A percentile compares a stretch with the other conserved stretches of the same genome.
phyloP scores from a whole-genome alignment of 2,113 vertebrate species.

The Anser brachyrhynchus region DNA sequence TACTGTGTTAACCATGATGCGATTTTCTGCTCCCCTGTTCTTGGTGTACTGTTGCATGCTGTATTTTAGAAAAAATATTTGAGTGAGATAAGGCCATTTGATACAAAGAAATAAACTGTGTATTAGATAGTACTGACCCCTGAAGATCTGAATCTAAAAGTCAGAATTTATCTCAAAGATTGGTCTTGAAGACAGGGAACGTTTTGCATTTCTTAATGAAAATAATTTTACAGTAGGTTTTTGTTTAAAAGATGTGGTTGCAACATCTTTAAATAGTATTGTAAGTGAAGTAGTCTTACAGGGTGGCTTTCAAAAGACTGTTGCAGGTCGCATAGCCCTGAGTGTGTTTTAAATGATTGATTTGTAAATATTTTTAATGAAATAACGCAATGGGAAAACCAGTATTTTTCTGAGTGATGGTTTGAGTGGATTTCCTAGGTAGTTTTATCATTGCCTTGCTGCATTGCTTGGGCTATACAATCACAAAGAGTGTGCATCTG shows the following conservation, averaged over 20 bases:
- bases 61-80: constrained; percentile 20
- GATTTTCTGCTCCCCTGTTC: neutral
- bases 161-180: constrained; percentile 6
- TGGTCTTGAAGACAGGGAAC: neutral
- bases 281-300: neutral
- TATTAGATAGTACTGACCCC: neutral
- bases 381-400: neutral
- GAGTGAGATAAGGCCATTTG: constrained; percentile 1
- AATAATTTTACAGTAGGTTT: neutral
- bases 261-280: neutral
- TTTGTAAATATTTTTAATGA: neutral
- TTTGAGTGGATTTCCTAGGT: neutral
- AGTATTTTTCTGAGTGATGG: neutral
- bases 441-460: neutral
- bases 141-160: neutral
- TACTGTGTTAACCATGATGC: neutral
- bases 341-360: neutral
- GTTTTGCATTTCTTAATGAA: constrained; percentile 14
- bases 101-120: neutral
- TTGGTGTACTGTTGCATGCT: neutral
- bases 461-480: fast-evolving
- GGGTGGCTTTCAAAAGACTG: neutral
- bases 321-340: neutral
- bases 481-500: neutral
- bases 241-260: neutral